Percentiles rank a stretch among this genome's conserved stretches.
Evolutionary conservation across 2,888 invertebrate genomes (phyloP).

Genomic region (Oligia latruncula): DNA sequence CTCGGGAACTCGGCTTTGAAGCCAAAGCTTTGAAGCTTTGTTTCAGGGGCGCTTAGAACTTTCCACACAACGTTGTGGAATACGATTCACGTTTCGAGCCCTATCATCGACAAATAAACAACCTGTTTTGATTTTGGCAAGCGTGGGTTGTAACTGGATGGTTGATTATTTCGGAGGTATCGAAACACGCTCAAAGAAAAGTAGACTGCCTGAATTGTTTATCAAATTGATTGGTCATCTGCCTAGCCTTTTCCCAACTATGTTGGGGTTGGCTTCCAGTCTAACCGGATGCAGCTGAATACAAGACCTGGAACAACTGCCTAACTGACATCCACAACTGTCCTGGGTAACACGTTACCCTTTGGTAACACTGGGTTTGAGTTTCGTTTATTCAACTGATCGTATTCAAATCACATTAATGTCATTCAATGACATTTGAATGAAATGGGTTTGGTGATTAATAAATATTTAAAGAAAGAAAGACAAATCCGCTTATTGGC

Average conservation of each 20-base stretch:
- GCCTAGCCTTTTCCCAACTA: background rate
- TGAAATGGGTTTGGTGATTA: no score
- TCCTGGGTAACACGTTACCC: background rate
- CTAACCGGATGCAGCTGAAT: background rate
- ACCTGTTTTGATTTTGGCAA: background rate
- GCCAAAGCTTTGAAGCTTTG: no score
- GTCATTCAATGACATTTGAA: no score
- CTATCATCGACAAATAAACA: background rate
- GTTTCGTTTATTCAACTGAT: no score
- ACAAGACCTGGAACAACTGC: background rate
- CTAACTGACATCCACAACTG: no score
- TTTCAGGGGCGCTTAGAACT: background rate
- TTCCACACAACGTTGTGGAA: background rate
- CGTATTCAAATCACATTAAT: background rate
- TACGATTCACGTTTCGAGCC: background rate
- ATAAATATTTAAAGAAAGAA: no score
- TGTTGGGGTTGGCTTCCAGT: background rate
- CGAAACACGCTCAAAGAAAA: background rate
- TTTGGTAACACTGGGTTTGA: background rate
- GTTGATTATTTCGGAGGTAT: background rate
- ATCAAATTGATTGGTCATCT: background rate
- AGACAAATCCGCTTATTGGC: no score
- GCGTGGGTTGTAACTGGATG: background rate
- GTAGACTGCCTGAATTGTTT: no score
- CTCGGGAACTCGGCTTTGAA: background rate